Base-by-base conservation (phyloP, 2,113 vertebrate species). In the Psilopogon haemacephalus region DNA sequence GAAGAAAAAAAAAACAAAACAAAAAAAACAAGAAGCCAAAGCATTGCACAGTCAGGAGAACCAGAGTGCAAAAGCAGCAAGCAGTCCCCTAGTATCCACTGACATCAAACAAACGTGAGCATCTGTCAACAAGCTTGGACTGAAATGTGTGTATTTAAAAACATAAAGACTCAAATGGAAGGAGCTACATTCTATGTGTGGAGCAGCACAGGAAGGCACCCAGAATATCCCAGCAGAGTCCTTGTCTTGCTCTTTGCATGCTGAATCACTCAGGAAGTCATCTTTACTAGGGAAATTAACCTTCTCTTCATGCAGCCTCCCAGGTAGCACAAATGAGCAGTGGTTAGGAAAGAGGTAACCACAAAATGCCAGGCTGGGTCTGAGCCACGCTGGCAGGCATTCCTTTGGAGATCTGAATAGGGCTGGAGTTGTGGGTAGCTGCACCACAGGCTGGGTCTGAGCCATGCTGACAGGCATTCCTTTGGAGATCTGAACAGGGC, bases 51-150 rank as follows among this genome's bases (percentile, higher is more conserved):
- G 78, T 90, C 15, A 94, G 72, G n/a, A 62, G 74, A 71, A 62
- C 6, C 26, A 26, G 38, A n/a, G 15, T 32, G 46, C 52, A 15
- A 73, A 83, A 93, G 77, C 73, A 88, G 59, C 54, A 76, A 80
- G 42, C 80, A 88, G 63, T 5, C 15, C 67, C 90, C 82, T 76
- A 15, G 84, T 84, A 58, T 33, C 72, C 73, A 75, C 69, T 92
- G 90, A 86, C 89, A 95, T 88, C 84, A 44, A 92, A 77, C 93
- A 90, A 72, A 94, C 35, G 71, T 91, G 72, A 86, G 81, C 88
- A 76, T 92, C 89, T 88, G 82, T 95, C 69, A 64, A 88, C 85
- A 94, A 94, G 93, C 89, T 92, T 86, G 58, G 72, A 95, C 91
- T 86, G 82, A 54, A 92, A 94, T 80, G 78, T 84, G 67, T 86